Evolutionary conservation across 2,888 invertebrate species (phyloP).

Genomic region (Epinotia ramella): DNA sequence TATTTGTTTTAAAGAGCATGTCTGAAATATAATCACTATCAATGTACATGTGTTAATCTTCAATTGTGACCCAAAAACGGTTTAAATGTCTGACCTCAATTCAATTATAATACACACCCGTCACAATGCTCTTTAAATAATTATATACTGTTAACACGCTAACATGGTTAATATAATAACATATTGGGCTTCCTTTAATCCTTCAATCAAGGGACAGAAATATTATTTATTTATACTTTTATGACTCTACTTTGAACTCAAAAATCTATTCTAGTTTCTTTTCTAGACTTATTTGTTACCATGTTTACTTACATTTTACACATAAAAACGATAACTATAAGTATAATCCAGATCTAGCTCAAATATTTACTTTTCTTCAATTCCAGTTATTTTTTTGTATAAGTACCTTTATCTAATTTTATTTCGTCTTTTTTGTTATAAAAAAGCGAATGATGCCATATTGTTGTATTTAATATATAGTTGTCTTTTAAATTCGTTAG

Average conservation of each 20-base stretch:
- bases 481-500: conserved; percentile 24
- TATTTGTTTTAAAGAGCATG: conserved; percentile 45
- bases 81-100: background rate
- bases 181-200: conserved; percentile 35
- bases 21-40: conserved; percentile 15
- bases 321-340: conserved; percentile 23
- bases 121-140: conserved; percentile 25
- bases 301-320: conserved; percentile 37
- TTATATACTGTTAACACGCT: too few relatives aligned
- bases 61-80: background rate
- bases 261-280: conserved; percentile 22
- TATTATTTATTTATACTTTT: conserved; percentile 33
- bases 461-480: conserved; percentile 30
- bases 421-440: conserved; percentile 34
- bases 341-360: conserved; percentile 35
- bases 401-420: conserved; percentile 24
- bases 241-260: conserved; percentile 16
- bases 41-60: background rate
- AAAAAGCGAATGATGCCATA: conserved; percentile 45
- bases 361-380: conserved; percentile 33
- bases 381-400: conserved; percentile 8
- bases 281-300: conserved; percentile 35
- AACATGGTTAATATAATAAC: too few relatives aligned
- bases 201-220: background rate
- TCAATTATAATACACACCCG: background rate